Evolutionary conservation across 2,888 invertebrate genomes (phyloP), one percentile per base, ranked within the genome.

Genomic region (Dolichomitus sp.): DNA sequence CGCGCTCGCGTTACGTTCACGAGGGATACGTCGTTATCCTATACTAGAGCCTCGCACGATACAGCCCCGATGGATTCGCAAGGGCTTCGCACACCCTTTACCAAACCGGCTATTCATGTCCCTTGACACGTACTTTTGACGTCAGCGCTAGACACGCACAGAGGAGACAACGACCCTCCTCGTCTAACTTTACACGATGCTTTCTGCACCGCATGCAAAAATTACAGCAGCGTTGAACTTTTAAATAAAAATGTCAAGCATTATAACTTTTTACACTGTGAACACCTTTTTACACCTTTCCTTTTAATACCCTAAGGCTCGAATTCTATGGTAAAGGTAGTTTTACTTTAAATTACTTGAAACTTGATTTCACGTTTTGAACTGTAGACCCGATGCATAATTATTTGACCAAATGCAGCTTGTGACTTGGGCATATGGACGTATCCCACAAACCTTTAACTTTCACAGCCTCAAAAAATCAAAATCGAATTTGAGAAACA

Each of bases 1-100:
- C 70, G 70, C n/a, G 45, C 70, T 57, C 57, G 70, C 42, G 57
- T 70, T 70, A 57, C 57, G 23, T 57, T 70, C 57, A 70, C 70
- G 70, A 57, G 70, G 17, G 70, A 54, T 4, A 57, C 42, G n/a
- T 42, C 40, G 54, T 57, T 70, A 70, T 42, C n/a, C 42, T 27
- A 30, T 30, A 57, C 70, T n/a, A n/a, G 54, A 27, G 37, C 52
- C 50, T 9, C 70, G 17, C 14, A n/a, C 54, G 17, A 12, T 54
- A 42, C 30, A 57, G 3, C n/a, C 30, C 57, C 59, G 54, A 57
- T 54, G 42, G 42, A 30, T 70, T 42, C 70, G 42, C 40, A 57
- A 57, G 42, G 70, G 70, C 42, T 57, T 70, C 70, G 70, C 12
- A 2, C 17, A 57, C 27, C 57, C 27, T 70, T 70, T 45, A 17